A percentile compares a stretch with the other conserved stretches of the same genome.
These are phyloP conservation scores for Cyphotilapia sp. DNA, from an alignment of 2,113 vertebrate species.

Conservation along the genomic window DNA sequence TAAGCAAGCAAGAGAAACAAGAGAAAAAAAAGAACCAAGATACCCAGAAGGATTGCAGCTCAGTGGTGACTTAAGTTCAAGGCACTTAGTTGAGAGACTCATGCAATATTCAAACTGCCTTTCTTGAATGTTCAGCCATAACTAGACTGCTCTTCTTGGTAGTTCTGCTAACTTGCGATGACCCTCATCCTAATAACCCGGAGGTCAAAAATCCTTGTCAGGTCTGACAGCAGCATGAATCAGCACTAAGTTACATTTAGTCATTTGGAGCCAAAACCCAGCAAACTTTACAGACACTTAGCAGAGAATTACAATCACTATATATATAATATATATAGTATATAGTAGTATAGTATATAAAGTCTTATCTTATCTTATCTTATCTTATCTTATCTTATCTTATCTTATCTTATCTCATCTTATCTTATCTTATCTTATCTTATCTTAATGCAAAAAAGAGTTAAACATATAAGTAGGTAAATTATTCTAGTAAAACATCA, in stretches of 20 bases:
- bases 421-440: neutral
- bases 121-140: neutral
- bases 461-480: neutral
- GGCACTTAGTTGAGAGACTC: neutral
- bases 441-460: neutral
- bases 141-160: neutral
- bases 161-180: neutral
- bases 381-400: neutral
- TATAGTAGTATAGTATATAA: neutral
- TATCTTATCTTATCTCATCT: neutral
- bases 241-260: neutral
- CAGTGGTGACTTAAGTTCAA: neutral
- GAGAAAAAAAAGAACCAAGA: neutral
- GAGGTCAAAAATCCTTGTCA: neutral
- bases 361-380: neutral
- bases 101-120: neutral
- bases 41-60: neutral
- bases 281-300: neutral
- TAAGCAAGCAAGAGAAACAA: neutral
- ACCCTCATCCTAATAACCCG: neutral
- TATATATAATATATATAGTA: neutral
- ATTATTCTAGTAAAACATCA: neutral
- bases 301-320: neutral
- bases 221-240: neutral
- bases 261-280: neutral